phyloP scores from a whole-genome alignment of 2,888 invertebrate species.

The Thysanoteuthis rhombus region DNA sequence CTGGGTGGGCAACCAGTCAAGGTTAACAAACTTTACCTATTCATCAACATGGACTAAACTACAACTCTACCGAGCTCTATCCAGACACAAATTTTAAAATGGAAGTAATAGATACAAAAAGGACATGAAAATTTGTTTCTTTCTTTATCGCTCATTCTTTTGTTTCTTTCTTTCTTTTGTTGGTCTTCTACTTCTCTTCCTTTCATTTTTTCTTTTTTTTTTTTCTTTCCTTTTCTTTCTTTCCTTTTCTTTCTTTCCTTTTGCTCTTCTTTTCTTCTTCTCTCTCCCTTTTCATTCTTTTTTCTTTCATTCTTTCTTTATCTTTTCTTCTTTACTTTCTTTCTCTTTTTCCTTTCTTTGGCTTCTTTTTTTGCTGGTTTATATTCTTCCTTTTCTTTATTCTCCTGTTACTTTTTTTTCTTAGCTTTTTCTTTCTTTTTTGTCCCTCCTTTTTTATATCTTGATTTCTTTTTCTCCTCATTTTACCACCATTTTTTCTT shows the following conservation, averaged over 20 bases:
- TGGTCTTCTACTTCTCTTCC: background rate
- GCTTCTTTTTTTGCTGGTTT: too few relatives aligned
- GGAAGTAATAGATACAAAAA: too few relatives aligned
- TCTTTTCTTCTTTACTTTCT: background rate
- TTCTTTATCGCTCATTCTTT: background rate
- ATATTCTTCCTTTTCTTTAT: background rate
- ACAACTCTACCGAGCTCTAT: too few relatives aligned
- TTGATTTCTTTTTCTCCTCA: too few relatives aligned
- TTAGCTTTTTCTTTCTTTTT: background rate
- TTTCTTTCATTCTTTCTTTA: background rate
- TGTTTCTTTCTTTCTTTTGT: background rate
- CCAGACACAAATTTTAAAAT: too few relatives aligned
- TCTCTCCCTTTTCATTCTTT: background rate
- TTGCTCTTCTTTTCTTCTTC: background rate
- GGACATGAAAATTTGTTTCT: background rate
- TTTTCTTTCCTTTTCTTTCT: background rate
- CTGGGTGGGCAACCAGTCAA: too few relatives aligned
- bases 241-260: too few relatives aligned
- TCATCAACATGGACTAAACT: too few relatives aligned
- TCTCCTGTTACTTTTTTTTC: background rate
- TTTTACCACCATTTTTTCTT: too few relatives aligned
- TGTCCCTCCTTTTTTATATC: too few relatives aligned
- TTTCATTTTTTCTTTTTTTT: background rate
- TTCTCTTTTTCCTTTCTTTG: background rate
- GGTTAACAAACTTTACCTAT: too few relatives aligned